Percentiles rank a stretch among this genome's conserved stretches.
Conservation (phyloP, 1,140 invertebrate species). For the Zaprionus africanus region DNA sequence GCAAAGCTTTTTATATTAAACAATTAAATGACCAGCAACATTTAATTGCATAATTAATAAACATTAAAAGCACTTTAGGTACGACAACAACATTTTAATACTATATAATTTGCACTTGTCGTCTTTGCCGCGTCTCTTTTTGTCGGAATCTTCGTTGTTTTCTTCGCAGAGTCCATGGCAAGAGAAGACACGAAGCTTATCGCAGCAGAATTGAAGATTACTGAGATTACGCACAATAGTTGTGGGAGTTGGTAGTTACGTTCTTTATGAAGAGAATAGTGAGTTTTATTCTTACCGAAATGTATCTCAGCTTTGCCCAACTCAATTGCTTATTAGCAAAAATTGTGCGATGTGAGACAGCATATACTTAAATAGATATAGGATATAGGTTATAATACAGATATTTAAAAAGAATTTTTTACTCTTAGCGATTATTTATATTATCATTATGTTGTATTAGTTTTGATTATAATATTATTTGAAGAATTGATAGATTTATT, state of each 20-base stretch:
- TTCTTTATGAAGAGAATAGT: background rate
- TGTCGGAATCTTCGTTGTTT: background rate
- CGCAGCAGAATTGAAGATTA: background rate
- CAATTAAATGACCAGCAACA: conserved; percentile 78
- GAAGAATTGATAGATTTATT: too few relatives aligned
- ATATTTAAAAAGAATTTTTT: too few relatives aligned
- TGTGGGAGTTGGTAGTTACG: background rate
- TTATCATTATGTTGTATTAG: background rate
- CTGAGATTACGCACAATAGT: background rate
- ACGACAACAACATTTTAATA: conserved; percentile 71
- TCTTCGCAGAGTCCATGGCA: background rate
- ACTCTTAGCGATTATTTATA: background rate
- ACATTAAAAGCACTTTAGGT: conserved; percentile 81
- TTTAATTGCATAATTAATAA: conserved; percentile 83
- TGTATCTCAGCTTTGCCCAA: background rate
- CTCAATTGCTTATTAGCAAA: background rate
- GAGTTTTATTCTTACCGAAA: background rate
- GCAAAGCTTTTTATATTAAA: conserved; percentile 49
- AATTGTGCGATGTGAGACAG: background rate
- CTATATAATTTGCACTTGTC: conserved; percentile 74
- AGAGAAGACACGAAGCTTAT: background rate
- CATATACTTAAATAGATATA: too few relatives aligned
- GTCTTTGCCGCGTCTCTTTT: conserved; percentile 39
- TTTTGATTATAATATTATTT: too few relatives aligned
- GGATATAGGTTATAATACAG: too few relatives aligned